Percentiles rank a stretch among this genome's conserved stretches.
Evolutionary conservation across 2,797 vertebrate species (phyloP).

Genomic region (Lepus townsendii): DNA sequence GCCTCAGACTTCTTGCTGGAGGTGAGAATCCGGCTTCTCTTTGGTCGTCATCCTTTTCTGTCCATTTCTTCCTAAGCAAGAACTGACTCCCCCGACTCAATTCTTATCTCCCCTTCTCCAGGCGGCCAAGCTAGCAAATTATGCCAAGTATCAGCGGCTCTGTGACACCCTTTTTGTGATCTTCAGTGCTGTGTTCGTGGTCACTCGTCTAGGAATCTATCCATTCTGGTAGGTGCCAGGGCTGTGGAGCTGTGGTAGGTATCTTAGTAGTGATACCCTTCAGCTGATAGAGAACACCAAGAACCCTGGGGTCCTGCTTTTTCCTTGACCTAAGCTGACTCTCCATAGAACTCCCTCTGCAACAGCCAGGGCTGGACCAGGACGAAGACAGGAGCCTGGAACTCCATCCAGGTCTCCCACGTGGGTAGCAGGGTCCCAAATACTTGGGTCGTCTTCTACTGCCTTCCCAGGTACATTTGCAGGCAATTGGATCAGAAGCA

Average conservation of each 20-base stretch:
- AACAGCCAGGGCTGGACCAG: no score
- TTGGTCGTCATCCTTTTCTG: neutral
- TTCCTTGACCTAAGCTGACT: neutral
- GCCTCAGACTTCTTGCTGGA: conserved; percentile 96
- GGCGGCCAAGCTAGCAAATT: conserved; percentile 98
- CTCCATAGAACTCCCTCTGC: neutral
- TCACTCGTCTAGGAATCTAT: conserved; percentile 95
- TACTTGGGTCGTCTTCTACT: no score
- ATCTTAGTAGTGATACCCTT: conserved; percentile 1
- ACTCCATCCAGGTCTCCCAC: no score
- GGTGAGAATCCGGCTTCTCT: conserved; percentile 87
- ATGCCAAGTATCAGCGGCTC: conserved; percentile 96
- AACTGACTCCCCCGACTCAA: conserved; percentile 60
- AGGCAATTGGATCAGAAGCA: no score
- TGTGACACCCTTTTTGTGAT: conserved; percentile 96
- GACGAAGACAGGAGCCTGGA: no score
- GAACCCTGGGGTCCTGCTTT: neutral
- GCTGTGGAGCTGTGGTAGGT: neutral
- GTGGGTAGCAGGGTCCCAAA: no score
- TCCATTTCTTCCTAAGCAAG: neutral
- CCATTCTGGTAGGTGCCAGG: conserved; percentile 95
- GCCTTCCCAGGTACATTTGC: no score
- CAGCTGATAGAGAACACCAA: neutral
- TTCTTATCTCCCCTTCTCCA: conserved; percentile 83
- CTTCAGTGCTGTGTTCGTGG: conserved; percentile 94